Conservation (phyloP, 2,113 vertebrate genomes). For the Emydura subglobosa region DNA sequence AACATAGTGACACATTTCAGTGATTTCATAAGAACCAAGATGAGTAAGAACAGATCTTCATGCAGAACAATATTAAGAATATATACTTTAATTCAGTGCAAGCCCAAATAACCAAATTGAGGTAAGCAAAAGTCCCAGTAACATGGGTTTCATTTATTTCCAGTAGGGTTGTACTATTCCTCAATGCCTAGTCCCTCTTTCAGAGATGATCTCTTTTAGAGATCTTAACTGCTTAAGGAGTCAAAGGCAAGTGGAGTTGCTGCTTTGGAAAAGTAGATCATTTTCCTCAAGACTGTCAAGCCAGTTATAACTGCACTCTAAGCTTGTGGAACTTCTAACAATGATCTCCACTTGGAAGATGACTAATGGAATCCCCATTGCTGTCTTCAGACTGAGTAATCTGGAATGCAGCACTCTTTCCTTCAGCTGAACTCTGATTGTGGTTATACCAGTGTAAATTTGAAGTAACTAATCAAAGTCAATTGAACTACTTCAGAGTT, state of each 20-base stretch:
- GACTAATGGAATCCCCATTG: background rate
- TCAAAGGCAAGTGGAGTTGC: background rate
- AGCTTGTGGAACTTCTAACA: background rate
- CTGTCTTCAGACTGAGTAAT: background rate
- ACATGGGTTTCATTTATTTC: background rate
- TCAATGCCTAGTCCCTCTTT: background rate
- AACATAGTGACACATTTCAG: background rate
- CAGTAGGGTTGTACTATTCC: background rate
- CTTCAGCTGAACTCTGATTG: background rate
- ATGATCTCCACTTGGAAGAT: background rate
- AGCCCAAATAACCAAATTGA: background rate
- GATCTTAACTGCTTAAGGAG: background rate
- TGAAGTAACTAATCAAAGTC: background rate
- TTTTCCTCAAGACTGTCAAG: background rate
- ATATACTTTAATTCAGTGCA: background rate
- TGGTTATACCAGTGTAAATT: background rate
- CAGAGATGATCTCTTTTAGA: background rate
- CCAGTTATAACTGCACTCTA: background rate
- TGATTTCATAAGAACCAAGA: background rate
- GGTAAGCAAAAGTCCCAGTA: background rate
- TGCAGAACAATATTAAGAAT: background rate
- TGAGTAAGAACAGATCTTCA: background rate
- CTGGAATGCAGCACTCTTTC: background rate
- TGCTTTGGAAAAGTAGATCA: background rate
- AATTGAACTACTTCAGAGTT: background rate